Percentiles rank a stretch among this genome's conserved stretches.
These are phyloP conservation scores for Actinemys pallida DNA, from an alignment of 2,113 vertebrate genomes.

Conservation along the genomic window DNA sequence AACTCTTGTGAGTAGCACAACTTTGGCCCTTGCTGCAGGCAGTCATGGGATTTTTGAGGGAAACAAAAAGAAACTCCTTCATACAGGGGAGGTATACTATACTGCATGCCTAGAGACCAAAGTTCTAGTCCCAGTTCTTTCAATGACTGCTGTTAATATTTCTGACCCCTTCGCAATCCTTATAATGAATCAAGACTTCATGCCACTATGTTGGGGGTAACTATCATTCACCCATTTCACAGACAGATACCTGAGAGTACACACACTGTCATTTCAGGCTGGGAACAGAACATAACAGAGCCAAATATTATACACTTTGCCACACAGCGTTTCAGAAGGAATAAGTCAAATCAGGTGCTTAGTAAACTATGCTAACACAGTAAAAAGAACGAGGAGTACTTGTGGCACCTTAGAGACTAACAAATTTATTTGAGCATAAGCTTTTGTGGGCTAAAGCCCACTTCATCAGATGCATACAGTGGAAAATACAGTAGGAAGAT, in stretches of 20 bases:
- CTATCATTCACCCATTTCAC: background rate
- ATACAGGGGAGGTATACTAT: too few relatives aligned
- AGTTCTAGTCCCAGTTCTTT: background rate
- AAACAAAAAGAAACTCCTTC: too few relatives aligned
- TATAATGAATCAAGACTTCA: too few relatives aligned
- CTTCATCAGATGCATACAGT: too few relatives aligned
- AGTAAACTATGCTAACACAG: background rate
- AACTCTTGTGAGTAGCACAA: background rate
- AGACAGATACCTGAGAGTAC: background rate
- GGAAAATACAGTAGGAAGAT: too few relatives aligned
- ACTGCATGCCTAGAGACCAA: background rate
- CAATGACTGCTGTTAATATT: background rate
- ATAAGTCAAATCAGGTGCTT: background rate
- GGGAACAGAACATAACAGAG: background rate
- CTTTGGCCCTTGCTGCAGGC: background rate
- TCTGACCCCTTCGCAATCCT: background rate
- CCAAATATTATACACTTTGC: background rate
- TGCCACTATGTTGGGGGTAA: background rate
- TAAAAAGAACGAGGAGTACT: too few relatives aligned
- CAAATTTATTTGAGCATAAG: too few relatives aligned
- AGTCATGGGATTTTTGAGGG: background rate
- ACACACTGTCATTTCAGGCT: background rate
- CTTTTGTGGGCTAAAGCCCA: too few relatives aligned
- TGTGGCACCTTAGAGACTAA: too few relatives aligned
- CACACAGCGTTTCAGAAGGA: background rate